A percentile compares a stretch with the other conserved stretches of the same genome.
Evolutionary conservation across 2,888 invertebrate genomes (phyloP).

Genomic region (Morpho helenor): DNA sequence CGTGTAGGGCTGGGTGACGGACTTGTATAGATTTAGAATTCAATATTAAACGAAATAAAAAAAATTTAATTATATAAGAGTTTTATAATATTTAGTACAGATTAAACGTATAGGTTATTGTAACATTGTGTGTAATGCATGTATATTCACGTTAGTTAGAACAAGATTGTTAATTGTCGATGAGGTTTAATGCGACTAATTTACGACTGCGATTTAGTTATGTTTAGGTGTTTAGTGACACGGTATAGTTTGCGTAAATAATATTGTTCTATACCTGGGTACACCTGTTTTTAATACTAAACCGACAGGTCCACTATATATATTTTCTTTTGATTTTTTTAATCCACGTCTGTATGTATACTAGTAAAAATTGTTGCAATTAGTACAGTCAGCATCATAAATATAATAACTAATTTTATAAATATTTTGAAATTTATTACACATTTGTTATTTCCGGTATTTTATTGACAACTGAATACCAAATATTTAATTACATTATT

Average conservation of each 20-base stretch:
- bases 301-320: slow-evolving; percentile 23
- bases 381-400: too few relatives aligned
- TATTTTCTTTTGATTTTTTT: not conserved
- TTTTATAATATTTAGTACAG: slow-evolving; percentile 62
- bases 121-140: slow-evolving; percentile 44
- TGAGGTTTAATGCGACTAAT: slow-evolving; percentile 34
- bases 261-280: slow-evolving; percentile 20
- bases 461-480: too few relatives aligned
- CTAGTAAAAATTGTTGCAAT: too few relatives aligned
- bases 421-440: too few relatives aligned
- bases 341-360: not conserved
- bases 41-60: slow-evolving; percentile 52
- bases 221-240: slow-evolving; percentile 38
- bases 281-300: slow-evolving; percentile 12
- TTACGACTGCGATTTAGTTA: slow-evolving; percentile 45
- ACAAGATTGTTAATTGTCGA: slow-evolving; percentile 44
- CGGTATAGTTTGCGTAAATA: slow-evolving; percentile 17
- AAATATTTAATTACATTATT: too few relatives aligned
- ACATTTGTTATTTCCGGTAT: too few relatives aligned
- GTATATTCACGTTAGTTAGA: slow-evolving; percentile 68
- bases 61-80: slow-evolving; percentile 43
- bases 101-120: slow-evolving; percentile 43
- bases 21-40: slow-evolving; percentile 57
- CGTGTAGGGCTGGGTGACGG: slow-evolving; percentile 64
- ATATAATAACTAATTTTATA: too few relatives aligned